These are phyloP conservation scores for Coryphaenoides rupestris DNA, from an alignment of 2,113 vertebrate genomes.

Conservation along the genomic window DNA sequence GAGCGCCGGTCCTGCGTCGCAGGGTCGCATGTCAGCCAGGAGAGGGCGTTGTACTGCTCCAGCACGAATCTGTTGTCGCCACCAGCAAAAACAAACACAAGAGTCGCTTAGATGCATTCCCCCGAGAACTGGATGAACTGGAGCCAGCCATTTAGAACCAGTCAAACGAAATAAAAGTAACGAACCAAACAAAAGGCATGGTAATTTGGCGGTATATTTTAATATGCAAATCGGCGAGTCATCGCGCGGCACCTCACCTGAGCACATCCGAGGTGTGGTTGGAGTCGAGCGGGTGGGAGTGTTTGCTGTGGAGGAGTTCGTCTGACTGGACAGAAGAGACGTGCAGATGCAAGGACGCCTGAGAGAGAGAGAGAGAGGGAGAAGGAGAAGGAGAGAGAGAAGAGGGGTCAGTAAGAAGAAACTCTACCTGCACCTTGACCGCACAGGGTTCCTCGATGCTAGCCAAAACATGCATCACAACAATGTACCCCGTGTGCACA, in stretches of 20 bases:
- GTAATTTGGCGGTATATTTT: not conserved
- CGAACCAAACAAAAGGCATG: no score
- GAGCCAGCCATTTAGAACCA: no score
- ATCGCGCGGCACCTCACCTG: conserved; percentile 75
- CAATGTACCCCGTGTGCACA: no score
- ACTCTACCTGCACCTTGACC: no score
- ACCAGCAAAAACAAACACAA: not conserved
- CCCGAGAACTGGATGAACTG: no score
- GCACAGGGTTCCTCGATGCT: no score
- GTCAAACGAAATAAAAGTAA: no score
- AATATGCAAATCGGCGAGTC: no score
- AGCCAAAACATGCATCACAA: no score
- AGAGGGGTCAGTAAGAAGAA: no score
- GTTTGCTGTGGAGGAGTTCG: conserved; percentile 98
- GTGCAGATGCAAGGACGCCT: conserved; percentile 98
- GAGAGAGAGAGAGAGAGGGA: conserved; percentile 11
- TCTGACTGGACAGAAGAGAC: conserved; percentile 99
- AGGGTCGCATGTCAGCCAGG: conserved; percentile 98
- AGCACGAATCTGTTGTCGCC: conserved; percentile 87
- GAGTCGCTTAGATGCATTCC: no score
- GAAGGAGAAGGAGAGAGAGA: no score
- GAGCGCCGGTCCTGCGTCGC: conserved; percentile 97
- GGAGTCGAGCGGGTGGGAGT: conserved; percentile 98
- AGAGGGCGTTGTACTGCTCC: conserved; percentile 99
- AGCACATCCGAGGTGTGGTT: conserved; percentile 99